These are phyloP conservation scores for Umimayanthus kanabou DNA, from an alignment of 92 coral and sea anemone genomes.

Conservation along the genomic window DNA sequence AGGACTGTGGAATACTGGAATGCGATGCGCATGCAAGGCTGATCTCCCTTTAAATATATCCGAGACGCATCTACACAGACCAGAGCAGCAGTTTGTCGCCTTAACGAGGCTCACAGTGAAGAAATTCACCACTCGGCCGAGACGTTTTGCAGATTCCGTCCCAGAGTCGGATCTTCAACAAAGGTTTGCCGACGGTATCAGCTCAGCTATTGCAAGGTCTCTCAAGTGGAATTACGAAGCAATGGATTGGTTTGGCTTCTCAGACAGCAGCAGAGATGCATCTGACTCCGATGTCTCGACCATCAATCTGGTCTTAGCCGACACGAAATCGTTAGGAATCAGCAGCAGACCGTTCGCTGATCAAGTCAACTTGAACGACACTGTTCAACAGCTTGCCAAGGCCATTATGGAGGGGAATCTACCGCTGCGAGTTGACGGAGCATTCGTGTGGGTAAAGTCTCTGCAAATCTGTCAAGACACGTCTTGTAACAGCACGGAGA, in stretches of 20 bases:
- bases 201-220: constrained; percentile 41
- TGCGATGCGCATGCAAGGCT: too few species aligned
- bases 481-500: constrained; percentile 49
- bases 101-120: too few species aligned
- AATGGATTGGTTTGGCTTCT: constrained; percentile 40
- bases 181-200: constrained; percentile 58
- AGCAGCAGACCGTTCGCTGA: constrained; percentile 6
- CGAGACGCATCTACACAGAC: too few species aligned
- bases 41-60: too few species aligned
- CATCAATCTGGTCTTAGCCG: constrained; percentile 53
- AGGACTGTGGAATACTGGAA: too few species aligned
- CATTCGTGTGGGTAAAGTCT: constrained; percentile 54
- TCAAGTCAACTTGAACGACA: constrained; percentile 39
- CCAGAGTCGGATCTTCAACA: constrained; percentile 49
- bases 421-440: constrained; percentile 48
- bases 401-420: constrained; percentile 38
- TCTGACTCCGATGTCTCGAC: not conserved
- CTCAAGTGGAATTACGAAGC: constrained; percentile 43
- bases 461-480: constrained; percentile 52
- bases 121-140: too few species aligned
- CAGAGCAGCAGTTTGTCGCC: too few species aligned
- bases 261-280: constrained; percentile 17
- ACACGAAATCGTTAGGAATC: constrained; percentile 47
- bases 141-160: constrained; percentile 56
- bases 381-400: not conserved